Conservation (phyloP, 2,113 vertebrate genomes). For the Zootoca vivipara region DNA sequence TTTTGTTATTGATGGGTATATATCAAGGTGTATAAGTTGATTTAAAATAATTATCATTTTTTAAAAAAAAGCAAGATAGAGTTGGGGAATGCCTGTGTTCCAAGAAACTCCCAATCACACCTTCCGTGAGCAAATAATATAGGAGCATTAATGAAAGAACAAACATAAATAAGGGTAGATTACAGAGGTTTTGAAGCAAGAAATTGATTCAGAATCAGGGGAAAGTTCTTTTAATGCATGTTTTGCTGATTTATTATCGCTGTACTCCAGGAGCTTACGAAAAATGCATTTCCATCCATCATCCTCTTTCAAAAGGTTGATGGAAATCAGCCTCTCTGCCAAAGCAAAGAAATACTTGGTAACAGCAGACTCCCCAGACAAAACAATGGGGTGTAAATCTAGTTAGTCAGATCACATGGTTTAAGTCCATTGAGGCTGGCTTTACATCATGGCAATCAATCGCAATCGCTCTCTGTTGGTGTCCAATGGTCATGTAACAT, state of each 20-base stretch:
- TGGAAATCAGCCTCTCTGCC: slow-evolving; percentile 3
- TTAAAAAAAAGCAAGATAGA: neutral
- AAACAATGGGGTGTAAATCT: neutral
- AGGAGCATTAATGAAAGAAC: slow-evolving; percentile 6
- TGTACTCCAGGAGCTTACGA: neutral
- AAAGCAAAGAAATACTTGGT: slow-evolving; percentile 1
- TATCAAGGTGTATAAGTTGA: neutral
- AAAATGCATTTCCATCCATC: slow-evolving; percentile 27
- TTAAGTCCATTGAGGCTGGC: neutral
- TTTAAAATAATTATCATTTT: neutral
- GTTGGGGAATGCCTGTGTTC: neutral
- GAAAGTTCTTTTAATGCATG: slow-evolving; percentile 16
- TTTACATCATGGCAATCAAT: slow-evolving; percentile 27
- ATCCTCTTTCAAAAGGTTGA: slow-evolving; percentile 26
- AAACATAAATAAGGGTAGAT: neutral
- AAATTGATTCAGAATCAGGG: slow-evolving; percentile 9
- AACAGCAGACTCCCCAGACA: slow-evolving; percentile 9
- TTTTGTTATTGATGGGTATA: neutral
- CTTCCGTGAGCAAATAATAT: neutral
- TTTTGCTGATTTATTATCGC: slow-evolving; percentile 11
- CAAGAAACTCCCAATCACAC: neutral
- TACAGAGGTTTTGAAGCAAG: slow-evolving; percentile 14
- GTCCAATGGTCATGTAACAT: slow-evolving; percentile 15
- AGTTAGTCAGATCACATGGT: slow-evolving; percentile 11
- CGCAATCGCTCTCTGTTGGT: neutral